These are phyloP conservation scores for Gallinago jamesoni DNA, from an alignment of 2,113 vertebrate species.

Conservation along the genomic window DNA sequence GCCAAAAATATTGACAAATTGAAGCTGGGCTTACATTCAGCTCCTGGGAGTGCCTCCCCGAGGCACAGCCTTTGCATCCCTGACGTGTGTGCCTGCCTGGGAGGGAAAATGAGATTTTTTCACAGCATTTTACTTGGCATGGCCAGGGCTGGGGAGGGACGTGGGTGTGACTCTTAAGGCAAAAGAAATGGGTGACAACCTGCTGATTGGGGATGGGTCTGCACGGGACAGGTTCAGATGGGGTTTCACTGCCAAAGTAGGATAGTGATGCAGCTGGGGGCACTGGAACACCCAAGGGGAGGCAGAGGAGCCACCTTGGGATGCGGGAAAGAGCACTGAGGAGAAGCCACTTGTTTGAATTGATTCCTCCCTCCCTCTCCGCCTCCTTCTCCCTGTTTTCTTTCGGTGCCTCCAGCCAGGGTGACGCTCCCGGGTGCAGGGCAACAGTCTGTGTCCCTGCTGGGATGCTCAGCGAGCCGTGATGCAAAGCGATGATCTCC, in stretches of 20 bases:
- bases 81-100: not conserved
- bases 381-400: rapidly evolving
- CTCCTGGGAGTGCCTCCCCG: not conserved
- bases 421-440: rapidly evolving
- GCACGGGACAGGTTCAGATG: not conserved
- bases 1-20: not conserved
- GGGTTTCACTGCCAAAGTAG: not conserved
- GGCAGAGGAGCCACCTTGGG: not conserved
- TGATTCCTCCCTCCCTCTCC: not conserved
- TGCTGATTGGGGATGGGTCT: not conserved
- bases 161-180: not conserved
- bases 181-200: not conserved
- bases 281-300: not conserved
- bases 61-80: not conserved
- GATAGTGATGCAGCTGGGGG: not conserved
- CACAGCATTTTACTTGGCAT: not conserved
- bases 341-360: not conserved
- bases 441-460: rapidly evolving
- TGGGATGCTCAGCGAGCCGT: not conserved
- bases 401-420: not conserved
- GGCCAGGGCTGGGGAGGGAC: not conserved
- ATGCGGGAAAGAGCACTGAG: not conserved
- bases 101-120: not conserved
- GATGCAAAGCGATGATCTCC: not conserved
- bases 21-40: not conserved